These are phyloP conservation scores for Polyommatus iphigenia DNA, from an alignment of 2,888 invertebrate genomes.

Conservation along the genomic window DNA sequence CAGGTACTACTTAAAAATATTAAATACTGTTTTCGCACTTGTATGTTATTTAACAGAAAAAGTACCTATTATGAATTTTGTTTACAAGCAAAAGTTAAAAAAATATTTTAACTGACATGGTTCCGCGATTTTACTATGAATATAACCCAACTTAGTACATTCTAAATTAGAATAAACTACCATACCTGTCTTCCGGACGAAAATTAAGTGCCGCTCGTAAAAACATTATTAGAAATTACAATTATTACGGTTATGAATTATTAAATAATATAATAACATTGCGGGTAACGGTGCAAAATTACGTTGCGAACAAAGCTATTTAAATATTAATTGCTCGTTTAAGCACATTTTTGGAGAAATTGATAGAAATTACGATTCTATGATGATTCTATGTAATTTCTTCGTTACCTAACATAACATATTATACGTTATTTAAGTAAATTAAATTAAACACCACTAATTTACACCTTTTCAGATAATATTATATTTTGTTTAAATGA, in stretches of 20 bases:
- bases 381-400: neutral
- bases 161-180: neutral
- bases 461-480: no score
- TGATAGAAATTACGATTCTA: neutral
- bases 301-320: neutral
- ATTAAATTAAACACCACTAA: no score
- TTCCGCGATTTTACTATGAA: neutral
- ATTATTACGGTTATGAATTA: slow-evolving; percentile 10
- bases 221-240: slow-evolving; percentile 1
- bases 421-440: no score
- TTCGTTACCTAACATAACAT: no score
- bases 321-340: neutral
- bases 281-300: neutral
- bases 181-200: neutral
- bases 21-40: no score
- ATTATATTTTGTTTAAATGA: no score
- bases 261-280: neutral
- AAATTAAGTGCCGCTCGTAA: neutral
- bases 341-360: neutral
- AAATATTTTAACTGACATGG: no score
- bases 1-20: no score
- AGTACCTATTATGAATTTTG: no score
- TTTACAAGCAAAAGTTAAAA: no score
- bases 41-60: no score
- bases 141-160: neutral